A percentile compares a stretch with the other conserved stretches of the same genome.
Evolutionary conservation across 2,113 vertebrate species (phyloP).

Genomic region (Malurus alboscapulatus): DNA sequence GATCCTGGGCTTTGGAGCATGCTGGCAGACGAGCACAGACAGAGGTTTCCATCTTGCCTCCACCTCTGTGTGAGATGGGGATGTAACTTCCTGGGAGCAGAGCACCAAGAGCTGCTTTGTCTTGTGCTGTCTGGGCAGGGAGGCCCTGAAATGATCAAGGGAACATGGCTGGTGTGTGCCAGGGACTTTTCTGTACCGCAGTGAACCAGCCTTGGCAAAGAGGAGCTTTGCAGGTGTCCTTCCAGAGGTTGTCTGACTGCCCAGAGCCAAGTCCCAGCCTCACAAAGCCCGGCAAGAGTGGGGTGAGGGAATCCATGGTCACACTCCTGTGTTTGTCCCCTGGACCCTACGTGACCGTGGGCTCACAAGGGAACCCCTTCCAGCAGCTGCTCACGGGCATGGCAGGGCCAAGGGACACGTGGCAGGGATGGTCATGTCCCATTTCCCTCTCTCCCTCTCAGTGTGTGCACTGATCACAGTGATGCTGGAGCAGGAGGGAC

Average conservation of each 20-base stretch:
- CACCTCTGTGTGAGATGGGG: too few species aligned
- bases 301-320: background rate
- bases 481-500: conserved; percentile 54
- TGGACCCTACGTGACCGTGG: background rate
- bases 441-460: conserved; percentile 2
- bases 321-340: conserved; percentile 57
- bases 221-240: background rate
- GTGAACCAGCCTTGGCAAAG: background rate
- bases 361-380: background rate
- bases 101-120: background rate
- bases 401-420: conserved; percentile 45
- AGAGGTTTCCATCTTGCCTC: background rate
- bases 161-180: fast-evolving
- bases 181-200: background rate
- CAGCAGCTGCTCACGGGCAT: background rate
- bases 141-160: background rate
- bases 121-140: background rate
- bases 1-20: background rate
- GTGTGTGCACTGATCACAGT: conserved; percentile 37
- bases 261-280: background rate
- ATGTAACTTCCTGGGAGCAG: background rate
- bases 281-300: background rate
- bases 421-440: conserved; percentile 34
- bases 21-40: too few species aligned
- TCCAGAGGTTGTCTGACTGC: background rate